Percentiles rank a stretch among this genome's conserved stretches.
Evolutionary conservation across 1,140 invertebrate genomes (phyloP).

Genomic region (Berghia stephanieae): DNA sequence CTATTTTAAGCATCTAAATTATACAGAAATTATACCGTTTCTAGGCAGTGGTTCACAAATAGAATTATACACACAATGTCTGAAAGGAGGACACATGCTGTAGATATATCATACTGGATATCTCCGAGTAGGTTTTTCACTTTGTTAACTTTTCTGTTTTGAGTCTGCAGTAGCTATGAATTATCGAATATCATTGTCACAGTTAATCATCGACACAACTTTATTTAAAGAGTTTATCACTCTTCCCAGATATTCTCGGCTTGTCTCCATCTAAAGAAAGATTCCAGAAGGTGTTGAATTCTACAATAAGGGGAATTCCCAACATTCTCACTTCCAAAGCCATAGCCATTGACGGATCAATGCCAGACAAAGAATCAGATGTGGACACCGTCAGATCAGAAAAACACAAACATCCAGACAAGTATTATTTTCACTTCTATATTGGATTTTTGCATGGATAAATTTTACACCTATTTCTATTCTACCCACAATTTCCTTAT

Average conservation of each 20-base stretch:
- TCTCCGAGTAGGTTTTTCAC: not conserved
- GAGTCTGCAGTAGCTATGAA: no score
- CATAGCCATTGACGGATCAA: slow-evolving; percentile 51
- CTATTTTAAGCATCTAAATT: no score
- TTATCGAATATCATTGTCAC: no score
- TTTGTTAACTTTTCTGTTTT: no score
- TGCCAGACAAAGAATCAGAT: slow-evolving; percentile 37
- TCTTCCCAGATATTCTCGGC: slow-evolving; percentile 46
- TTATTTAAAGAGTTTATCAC: not conserved
- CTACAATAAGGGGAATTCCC: slow-evolving; percentile 54
- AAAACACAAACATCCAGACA: slow-evolving; percentile 6
- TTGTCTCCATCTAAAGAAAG: slow-evolving; percentile 55
- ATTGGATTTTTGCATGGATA: no score
- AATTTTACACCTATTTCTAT: no score
- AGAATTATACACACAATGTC: no score
- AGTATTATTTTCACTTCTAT: slow-evolving; percentile 9
- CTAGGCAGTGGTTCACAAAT: no score
- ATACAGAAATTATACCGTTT: no score
- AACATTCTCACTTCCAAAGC: slow-evolving; percentile 50
- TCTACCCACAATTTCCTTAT: no score
- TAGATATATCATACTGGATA: not conserved
- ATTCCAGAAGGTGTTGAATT: slow-evolving; percentile 48
- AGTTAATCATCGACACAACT: no score
- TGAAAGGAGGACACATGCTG: not conserved
- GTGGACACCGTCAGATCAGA: slow-evolving; percentile 39